A percentile compares a stretch with the other conserved stretches of the same genome.
These are phyloP conservation scores for Copsychus sechellarum DNA, from an alignment of 2,113 vertebrate genomes.

Conservation along the genomic window DNA sequence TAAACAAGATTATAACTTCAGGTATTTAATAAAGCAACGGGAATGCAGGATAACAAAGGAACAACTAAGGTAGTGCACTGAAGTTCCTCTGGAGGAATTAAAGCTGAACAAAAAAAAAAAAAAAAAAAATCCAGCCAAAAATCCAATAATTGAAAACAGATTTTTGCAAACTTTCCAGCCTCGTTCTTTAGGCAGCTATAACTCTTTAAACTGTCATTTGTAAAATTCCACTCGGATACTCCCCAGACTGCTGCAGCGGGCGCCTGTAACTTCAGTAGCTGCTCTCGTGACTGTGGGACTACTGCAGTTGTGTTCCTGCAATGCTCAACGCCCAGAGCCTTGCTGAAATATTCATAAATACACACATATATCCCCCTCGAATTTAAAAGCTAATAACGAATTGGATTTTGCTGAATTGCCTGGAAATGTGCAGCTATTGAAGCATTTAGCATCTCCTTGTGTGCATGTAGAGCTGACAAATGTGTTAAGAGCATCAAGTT, in stretches of 20 bases:
- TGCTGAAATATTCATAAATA: neutral
- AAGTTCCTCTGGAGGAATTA: slow-evolving; percentile 19
- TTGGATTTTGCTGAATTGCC: neutral
- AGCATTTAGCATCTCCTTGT: neutral
- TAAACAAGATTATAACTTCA: slow-evolving; percentile 61
- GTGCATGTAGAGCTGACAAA: neutral
- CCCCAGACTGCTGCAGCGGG: neutral
- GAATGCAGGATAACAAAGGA: slow-evolving; percentile 33
- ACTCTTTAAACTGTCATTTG: slow-evolving; percentile 42
- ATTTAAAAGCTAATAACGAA: neutral
- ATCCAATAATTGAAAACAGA: slow-evolving; percentile 36
- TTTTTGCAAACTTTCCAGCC: slow-evolving; percentile 47
- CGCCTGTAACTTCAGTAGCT: neutral
- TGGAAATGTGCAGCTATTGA: neutral
- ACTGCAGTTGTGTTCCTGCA: neutral
- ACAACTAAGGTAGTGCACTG: slow-evolving; percentile 2
- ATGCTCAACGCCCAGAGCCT: neutral
- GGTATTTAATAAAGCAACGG: slow-evolving; percentile 55
- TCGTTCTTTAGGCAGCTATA: slow-evolving; percentile 44
- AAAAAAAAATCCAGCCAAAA: neutral
- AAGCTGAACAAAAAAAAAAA: neutral
- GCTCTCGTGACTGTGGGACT: neutral
- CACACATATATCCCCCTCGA: neutral
- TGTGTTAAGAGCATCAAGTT: neutral
- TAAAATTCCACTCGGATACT: slow-evolving; percentile 16